Base-by-base conservation (phyloP, 2,113 vertebrate genomes). In the Anolis sagrei region DNA sequence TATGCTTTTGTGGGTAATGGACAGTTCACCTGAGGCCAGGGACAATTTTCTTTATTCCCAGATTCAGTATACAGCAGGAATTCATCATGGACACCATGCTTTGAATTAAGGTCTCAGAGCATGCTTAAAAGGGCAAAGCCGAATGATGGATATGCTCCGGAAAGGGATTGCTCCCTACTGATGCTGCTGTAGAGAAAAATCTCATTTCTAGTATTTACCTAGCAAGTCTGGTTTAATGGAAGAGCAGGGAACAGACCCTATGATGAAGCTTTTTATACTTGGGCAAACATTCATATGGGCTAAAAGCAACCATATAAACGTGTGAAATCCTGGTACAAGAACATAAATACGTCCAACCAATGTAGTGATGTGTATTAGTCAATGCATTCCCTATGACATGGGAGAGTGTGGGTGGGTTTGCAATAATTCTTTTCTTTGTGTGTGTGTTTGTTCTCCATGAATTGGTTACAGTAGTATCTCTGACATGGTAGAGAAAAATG, bases 351-450 rank as follows among this genome's bases (percentile, higher is more conserved):
- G 14, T 16, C 25, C 44, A 25, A 44, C 13, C 61, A 61, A 4
- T 36, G 25, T 29, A 14, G 16, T 2, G 13, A 32, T 73, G 69
- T 32, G 39, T 21, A 23, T 82, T 70, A 58, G 23, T 74, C 36
- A 27, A 74, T 39, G 14, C 25, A 13, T 5, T 25, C 34, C 13
- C 4, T 74, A 16, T 6, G 32, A 54, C 10, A 14, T 51, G 51
- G 6, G 51, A 54, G 51, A 54, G 2, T 11, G 51, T 77, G 51
- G 39, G 32, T 58, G 25, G 5, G 0, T 86, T 87, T 75, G 62
- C 29, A 69, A 87, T 82, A 70, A 32, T 89, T 77, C 69, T 76
- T 88, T 92, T 86, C 81, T 7, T n/a, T 61, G 51, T 80, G 32
- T 72, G 76, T 81, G 39, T 80, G 32, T 74, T 78, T 81, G 39